Evolutionary conservation across 2,888 invertebrate species (phyloP).

Genomic region (Hypena proboscidalis): DNA sequence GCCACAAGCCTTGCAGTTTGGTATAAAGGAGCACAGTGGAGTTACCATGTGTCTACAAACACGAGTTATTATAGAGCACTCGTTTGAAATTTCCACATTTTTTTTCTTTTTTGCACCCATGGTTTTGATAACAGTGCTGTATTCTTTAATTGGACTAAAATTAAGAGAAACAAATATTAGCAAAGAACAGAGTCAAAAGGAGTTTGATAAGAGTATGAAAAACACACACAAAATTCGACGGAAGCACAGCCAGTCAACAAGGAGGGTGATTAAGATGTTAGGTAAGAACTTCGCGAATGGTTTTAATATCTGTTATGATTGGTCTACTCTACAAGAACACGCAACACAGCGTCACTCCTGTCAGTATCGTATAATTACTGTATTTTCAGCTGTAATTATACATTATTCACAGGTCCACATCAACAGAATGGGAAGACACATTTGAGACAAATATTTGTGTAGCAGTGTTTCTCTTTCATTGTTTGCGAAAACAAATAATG

Average conservation of each 20-base stretch:
- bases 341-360: no score
- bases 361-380: no score
- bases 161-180: constrained; percentile 77
- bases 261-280: constrained; percentile 90
- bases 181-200: constrained; percentile 58
- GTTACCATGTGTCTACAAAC: constrained; percentile 81
- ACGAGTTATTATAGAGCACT: constrained; percentile 83
- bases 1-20: constrained; percentile 87
- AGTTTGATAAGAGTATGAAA: constrained; percentile 51
- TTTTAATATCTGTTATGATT: not conserved
- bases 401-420: no score
- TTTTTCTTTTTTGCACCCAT: constrained; percentile 92
- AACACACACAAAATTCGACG: constrained; percentile 58
- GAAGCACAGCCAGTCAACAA: constrained; percentile 86
- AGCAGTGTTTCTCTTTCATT: no score
- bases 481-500: no score
- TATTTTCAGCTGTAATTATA: no score
- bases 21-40: constrained; percentile 68
- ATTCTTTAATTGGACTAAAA: constrained; percentile 87
- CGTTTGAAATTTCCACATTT: constrained; percentile 89
- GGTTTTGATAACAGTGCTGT: constrained; percentile 90
- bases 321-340: no score
- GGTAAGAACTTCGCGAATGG: no score
- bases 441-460: no score
- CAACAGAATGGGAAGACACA: no score